A percentile compares a stretch with the other conserved stretches of the same genome.
These are phyloP conservation scores for Procambarus virginalis DNA, from an alignment of 1,140 invertebrate species.

Conservation along the genomic window DNA sequence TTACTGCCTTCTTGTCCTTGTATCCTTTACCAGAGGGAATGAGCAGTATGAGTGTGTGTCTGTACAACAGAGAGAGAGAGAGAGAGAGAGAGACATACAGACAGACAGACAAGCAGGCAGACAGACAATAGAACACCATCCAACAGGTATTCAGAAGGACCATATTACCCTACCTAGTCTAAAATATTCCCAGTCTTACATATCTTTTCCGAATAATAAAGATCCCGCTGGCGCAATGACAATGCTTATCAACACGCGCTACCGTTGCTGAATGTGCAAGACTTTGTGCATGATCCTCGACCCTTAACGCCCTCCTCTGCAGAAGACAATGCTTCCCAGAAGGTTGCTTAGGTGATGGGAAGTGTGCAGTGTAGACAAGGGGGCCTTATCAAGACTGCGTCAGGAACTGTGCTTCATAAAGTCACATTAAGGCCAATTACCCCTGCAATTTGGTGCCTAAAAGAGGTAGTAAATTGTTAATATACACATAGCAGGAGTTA, in stretches of 20 bases:
- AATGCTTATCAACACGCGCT: background rate
- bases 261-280: background rate
- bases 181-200: background rate
- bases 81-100: background rate
- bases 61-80: background rate
- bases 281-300: background rate
- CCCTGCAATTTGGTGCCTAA: constrained; percentile 65
- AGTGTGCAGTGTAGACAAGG: too few species aligned
- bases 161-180: background rate
- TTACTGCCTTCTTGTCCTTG: constrained; percentile 46
- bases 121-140: background rate
- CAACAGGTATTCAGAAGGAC: background rate
- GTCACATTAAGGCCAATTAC: constrained; percentile 64
- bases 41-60: background rate
- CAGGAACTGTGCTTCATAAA: constrained; percentile 66
- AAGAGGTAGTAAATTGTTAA: constrained; percentile 66
- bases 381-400: background rate
- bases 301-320: background rate
- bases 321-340: background rate
- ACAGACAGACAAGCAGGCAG: too few species aligned
- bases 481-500: constrained; percentile 62
- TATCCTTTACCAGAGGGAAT: constrained; percentile 22
- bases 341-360: background rate
- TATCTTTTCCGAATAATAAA: background rate
- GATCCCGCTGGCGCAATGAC: background rate